phyloP scores from a whole-genome alignment of 2,888 invertebrate species.

The Chymomyza fuscimana region DNA sequence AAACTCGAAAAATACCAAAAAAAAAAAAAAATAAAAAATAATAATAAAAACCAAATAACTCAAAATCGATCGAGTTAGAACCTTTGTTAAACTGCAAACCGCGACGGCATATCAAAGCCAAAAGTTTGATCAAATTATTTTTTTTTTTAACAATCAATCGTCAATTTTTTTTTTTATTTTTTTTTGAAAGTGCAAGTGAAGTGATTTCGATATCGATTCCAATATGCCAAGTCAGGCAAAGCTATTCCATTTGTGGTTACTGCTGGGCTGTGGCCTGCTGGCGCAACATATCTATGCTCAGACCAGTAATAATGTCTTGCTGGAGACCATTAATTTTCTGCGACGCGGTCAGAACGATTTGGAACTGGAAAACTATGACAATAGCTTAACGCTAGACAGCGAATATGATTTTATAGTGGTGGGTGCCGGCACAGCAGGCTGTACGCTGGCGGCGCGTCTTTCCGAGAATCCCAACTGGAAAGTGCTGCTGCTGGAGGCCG shows the following conservation, averaged over 20 bases:
- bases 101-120: slow-evolving; percentile 12
- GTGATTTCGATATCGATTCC: slow-evolving; percentile 16
- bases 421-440: slow-evolving; percentile 91
- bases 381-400: slow-evolving; percentile 60
- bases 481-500: slow-evolving; percentile 86
- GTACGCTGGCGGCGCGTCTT: slow-evolving; percentile 87
- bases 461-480: slow-evolving; percentile 86
- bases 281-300: slow-evolving; percentile 32
- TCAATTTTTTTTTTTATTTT: slow-evolving; percentile 3
- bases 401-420: slow-evolving; percentile 89
- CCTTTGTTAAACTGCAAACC: not conserved
- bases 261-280: slow-evolving; percentile 21
- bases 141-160: not conserved
- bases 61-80: slow-evolving; percentile 4
- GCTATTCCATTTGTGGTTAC: slow-evolving; percentile 7
- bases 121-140: slow-evolving; percentile 12
- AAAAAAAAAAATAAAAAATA: no score
- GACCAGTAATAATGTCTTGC: slow-evolving; percentile 62
- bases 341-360: slow-evolving; percentile 77
- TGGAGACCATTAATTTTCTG: slow-evolving; percentile 74
- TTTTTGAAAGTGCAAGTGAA: slow-evolving; percentile 27
- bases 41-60: not conserved
- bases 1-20: slow-evolving; percentile 11
- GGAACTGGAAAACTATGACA: slow-evolving; percentile 76
- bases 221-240: slow-evolving; percentile 5